phyloP scores from a whole-genome alignment of 1,140 invertebrate genomes.

The Pseudomyrmex gracilis region DNA sequence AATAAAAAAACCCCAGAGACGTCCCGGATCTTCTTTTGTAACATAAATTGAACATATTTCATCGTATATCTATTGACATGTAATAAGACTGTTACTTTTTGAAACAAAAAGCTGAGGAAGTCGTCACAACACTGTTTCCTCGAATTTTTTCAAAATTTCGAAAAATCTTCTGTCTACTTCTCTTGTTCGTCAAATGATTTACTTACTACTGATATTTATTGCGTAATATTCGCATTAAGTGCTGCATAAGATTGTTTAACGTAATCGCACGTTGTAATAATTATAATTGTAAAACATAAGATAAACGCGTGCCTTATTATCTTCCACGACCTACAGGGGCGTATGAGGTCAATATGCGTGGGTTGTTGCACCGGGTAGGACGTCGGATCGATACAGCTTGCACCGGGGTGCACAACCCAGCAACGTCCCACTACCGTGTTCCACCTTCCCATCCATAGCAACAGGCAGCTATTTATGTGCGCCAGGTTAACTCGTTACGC shows the following conservation, averaged over 20 bases:
- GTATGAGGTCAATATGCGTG: constrained; percentile 79
- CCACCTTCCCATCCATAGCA: constrained; percentile 73
- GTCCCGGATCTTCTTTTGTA: too few species aligned
- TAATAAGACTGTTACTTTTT: too few species aligned
- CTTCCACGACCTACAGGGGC: constrained; percentile 70
- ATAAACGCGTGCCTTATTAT: constrained; percentile 54
- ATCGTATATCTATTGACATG: too few species aligned
- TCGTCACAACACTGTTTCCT: too few species aligned
- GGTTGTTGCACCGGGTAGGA: constrained; percentile 82
- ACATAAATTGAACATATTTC: too few species aligned
- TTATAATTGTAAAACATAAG: background rate
- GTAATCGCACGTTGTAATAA: background rate
- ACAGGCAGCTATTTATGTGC: constrained; percentile 77
- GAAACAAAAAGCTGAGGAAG: too few species aligned
- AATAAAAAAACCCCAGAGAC: too few species aligned
- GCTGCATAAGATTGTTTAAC: too few species aligned
- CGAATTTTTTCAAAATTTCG: too few species aligned
- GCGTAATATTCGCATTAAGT: too few species aligned
- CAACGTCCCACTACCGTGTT: constrained; percentile 69
- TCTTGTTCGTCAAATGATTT: background rate
- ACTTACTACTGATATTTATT: background rate
- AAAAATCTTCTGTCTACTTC: background rate
- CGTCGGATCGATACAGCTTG: constrained; percentile 81
- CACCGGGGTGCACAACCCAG: constrained; percentile 76
- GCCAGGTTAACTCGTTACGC: constrained; percentile 46